Evolutionary conservation across 30 jellyfish, hydroid and myxozoan species (phyloP).

Genomic region (Chironex yamaguchii): DNA sequence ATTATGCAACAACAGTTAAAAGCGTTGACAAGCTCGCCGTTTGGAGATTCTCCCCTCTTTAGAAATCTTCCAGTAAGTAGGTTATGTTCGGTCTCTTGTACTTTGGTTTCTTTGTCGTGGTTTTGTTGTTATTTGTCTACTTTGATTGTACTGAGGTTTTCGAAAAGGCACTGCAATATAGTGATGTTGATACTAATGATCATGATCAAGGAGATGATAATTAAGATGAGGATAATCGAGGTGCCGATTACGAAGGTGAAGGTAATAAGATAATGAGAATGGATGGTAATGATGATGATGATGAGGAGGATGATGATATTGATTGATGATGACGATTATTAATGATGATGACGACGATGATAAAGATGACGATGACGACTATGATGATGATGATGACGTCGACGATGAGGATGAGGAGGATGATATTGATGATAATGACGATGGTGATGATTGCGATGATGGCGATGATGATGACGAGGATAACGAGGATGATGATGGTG

Average conservation of each 20-base stretch:
- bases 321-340: no score
- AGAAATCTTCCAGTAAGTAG: slow-evolving; percentile 76
- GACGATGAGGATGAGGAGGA: neutral
- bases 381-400: neutral
- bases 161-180: no score
- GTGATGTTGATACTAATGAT: neutral
- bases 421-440: neutral
- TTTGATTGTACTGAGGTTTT: no score
- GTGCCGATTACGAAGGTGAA: neutral
- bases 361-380: neutral
- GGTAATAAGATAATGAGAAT: neutral
- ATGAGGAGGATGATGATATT: neutral
- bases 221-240: neutral
- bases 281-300: neutral
- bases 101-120: no score
- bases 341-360: neutral
- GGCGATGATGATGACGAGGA: slow-evolving; percentile 3
- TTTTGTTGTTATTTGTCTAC: no score
- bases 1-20: slow-evolving; percentile 87
- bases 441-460: neutral
- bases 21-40: slow-evolving; percentile 91
- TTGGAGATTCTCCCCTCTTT: slow-evolving; percentile 94
- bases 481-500: neutral
- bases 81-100: neutral
- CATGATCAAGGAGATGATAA: neutral